Conservation (phyloP, 2,888 invertebrate species). For the Lacanobia oleracea region DNA sequence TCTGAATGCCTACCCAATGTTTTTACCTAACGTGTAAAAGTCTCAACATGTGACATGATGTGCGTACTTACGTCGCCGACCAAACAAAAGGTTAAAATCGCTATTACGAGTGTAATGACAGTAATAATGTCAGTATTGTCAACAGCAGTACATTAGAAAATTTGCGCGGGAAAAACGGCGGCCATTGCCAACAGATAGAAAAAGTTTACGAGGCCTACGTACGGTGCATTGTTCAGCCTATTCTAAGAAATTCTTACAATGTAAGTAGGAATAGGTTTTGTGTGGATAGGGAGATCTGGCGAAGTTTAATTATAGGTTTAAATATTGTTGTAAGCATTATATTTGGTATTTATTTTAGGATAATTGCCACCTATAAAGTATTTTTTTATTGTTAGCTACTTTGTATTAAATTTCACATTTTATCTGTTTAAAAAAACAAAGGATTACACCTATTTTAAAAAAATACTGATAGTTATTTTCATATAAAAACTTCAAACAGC, state of each 20-base stretch:
- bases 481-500: background rate
- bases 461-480: background rate
- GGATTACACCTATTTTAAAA: background rate
- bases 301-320: constrained; percentile 27
- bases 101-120: constrained; percentile 31
- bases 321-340: constrained; percentile 18
- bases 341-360: constrained; percentile 14
- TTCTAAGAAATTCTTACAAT: constrained; percentile 61
- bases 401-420: no score
- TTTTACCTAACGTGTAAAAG: no score
- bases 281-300: constrained; percentile 43
- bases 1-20: no score
- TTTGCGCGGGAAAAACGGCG: constrained; percentile 59
- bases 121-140: constrained; percentile 60
- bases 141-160: constrained; percentile 58
- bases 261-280: constrained; percentile 51
- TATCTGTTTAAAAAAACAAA: background rate
- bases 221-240: constrained; percentile 62
- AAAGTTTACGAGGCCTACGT: constrained; percentile 52
- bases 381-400: background rate
- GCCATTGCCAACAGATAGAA: constrained; percentile 59
- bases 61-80: no score
- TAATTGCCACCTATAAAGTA: background rate
- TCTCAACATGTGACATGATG: no score
- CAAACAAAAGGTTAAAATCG: no score